Conservation (phyloP, 1,140 invertebrate species). For the Nomia melanderi region DNA sequence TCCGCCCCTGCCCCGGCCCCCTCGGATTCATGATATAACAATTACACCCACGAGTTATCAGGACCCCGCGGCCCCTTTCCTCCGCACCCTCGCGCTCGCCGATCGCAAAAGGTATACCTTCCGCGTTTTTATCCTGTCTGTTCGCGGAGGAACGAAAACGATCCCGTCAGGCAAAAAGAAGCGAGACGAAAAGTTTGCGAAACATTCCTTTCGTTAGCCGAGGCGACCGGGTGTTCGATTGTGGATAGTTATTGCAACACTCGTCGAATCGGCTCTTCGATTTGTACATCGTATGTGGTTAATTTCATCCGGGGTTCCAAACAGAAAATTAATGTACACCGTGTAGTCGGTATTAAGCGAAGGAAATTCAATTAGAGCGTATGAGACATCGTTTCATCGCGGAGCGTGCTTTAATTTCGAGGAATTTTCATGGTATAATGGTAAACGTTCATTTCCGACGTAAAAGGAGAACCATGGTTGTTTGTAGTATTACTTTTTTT, state of each 20-base stretch:
- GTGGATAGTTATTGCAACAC: background rate
- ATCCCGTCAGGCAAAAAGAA: background rate
- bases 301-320: too few species aligned
- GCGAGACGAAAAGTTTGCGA: slow-evolving; percentile 15
- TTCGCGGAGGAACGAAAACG: slow-evolving; percentile 18
- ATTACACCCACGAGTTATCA: slow-evolving; percentile 73
- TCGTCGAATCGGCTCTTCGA: background rate
- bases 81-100: background rate
- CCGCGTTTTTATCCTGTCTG: slow-evolving; percentile 12
- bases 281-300: background rate
- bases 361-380: too few species aligned
- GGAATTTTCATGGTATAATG: too few species aligned
- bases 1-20: slow-evolving; percentile 16
- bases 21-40: slow-evolving; percentile 73
- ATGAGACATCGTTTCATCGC: too few species aligned
- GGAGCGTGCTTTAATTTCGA: too few species aligned
- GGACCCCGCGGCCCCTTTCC: slow-evolving; percentile 34
- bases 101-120: slow-evolving; percentile 51
- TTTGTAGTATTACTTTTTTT: too few species aligned
- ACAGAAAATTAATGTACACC: too few species aligned
- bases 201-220: background rate
- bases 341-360: too few species aligned
- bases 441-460: too few species aligned
- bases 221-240: background rate
- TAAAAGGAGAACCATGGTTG: too few species aligned